These are phyloP conservation scores for Procambarus clarkii DNA, from an alignment of 1,140 invertebrate genomes.

Conservation along the genomic window DNA sequence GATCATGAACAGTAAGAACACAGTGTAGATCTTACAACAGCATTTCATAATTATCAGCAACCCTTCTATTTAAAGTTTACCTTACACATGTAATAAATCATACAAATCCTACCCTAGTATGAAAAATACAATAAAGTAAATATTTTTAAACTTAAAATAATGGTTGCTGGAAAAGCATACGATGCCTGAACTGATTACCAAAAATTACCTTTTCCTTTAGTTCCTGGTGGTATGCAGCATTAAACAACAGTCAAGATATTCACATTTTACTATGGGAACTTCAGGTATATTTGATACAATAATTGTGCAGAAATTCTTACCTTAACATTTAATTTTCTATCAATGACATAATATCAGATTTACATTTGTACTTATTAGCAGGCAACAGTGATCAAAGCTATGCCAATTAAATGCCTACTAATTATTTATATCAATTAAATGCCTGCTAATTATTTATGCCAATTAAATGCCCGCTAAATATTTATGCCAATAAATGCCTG, in stretches of 20 bases:
- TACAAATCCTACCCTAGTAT: neutral
- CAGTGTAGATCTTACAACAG: neutral
- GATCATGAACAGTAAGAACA: neutral
- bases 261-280: conserved; percentile 20
- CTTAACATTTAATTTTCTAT: neutral
- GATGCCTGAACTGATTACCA: conserved; percentile 2
- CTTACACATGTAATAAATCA: neutral
- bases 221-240: conserved; percentile 36
- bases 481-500: too few relatives aligned
- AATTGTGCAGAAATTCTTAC: neutral
- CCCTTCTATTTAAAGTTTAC: neutral
- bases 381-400: neutral
- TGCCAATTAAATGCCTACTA: neutral
- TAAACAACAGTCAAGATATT: conserved; percentile 35
- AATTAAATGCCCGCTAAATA: neutral
- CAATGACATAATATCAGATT: neutral
- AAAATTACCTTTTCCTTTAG: conserved; percentile 31
- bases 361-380: neutral
- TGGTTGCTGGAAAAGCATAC: neutral
- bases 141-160: neutral
- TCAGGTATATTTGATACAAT: neutral
- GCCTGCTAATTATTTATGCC: neutral
- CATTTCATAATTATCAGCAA: conserved; percentile 4
- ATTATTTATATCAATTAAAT: neutral
- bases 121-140: neutral